Percentiles rank a stretch among this genome's conserved stretches.
These are phyloP conservation scores for Borostomias antarcticus DNA, from an alignment of 2,797 vertebrate genomes.

Conservation along the genomic window DNA sequence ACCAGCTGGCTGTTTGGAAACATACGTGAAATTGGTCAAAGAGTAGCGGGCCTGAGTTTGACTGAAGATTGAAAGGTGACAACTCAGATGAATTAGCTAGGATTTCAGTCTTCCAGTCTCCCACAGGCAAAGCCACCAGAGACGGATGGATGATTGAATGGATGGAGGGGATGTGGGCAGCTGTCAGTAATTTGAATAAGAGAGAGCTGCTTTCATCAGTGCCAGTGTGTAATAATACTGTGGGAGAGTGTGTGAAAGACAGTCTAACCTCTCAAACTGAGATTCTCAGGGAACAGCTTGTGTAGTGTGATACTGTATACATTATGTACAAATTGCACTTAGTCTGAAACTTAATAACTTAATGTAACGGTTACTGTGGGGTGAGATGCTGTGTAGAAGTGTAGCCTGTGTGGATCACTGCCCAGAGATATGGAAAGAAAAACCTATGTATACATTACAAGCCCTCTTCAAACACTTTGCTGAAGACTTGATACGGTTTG, in stretches of 20 bases:
- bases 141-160: not conserved
- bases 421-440: constrained; percentile 6
- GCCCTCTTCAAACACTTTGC: constrained; percentile 39
- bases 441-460: constrained; percentile 30
- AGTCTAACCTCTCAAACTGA: no score
- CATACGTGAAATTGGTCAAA: constrained; percentile 19
- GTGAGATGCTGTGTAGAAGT: no score
- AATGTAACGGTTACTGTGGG: no score
- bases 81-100: constrained; percentile 51
- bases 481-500: constrained; percentile 17
- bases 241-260: no score
- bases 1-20: constrained; percentile 39
- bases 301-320: no score
- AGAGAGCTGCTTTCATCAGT: constrained; percentile 50
- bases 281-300: no score
- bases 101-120: constrained; percentile 34
- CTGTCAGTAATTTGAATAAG: constrained; percentile 65
- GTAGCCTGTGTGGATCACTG: not conserved
- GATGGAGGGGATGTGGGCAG: constrained; percentile 47
- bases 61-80: constrained; percentile 29
- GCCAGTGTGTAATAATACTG: constrained; percentile 39
- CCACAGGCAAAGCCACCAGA: constrained; percentile 18
- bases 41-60: not conserved
- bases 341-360: no score
- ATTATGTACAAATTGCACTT: no score